Percentiles rank a stretch among this genome's conserved stretches.
These are phyloP conservation scores for Paraescarpia echinospica DNA, from an alignment of 1,140 invertebrate genomes.

Conservation along the genomic window DNA sequence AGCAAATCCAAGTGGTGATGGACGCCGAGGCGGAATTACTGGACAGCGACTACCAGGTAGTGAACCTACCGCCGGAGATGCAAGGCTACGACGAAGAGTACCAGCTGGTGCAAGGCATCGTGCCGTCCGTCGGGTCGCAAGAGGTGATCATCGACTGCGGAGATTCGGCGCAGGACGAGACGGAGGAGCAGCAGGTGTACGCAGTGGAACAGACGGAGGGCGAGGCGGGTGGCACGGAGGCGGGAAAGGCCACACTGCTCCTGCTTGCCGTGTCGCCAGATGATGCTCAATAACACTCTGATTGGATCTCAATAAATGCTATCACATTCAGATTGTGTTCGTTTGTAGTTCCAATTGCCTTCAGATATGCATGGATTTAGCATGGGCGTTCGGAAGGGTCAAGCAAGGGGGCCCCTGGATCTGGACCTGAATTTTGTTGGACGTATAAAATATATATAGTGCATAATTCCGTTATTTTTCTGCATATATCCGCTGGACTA, in stretches of 20 bases:
- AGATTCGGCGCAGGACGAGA: neutral
- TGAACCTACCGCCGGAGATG: neutral
- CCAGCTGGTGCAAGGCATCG: neutral
- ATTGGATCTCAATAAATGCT: neutral
- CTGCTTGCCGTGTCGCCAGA: neutral
- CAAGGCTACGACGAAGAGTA: neutral
- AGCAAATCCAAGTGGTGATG: neutral
- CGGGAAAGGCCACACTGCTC: neutral
- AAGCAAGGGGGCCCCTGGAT: too few species aligned
- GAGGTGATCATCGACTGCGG: constrained; percentile 3
- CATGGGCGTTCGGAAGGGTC: too few species aligned
- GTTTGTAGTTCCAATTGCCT: neutral
- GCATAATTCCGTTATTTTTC: too few species aligned
- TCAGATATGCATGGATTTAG: too few species aligned
- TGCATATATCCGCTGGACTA: too few species aligned
- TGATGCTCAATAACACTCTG: neutral
- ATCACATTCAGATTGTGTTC: neutral
- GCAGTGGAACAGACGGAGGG: neutral
- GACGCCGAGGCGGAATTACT: neutral
- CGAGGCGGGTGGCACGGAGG: neutral
- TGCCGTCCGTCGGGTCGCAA: neutral
- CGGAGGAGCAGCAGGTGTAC: neutral
- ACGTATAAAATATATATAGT: too few species aligned
- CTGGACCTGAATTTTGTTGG: too few species aligned
- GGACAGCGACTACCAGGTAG: neutral